A percentile compares a stretch with the other conserved stretches of the same genome.
These are phyloP conservation scores for Aphis craccivora DNA, from an alignment of 1,140 invertebrate genomes.

Conservation along the genomic window DNA sequence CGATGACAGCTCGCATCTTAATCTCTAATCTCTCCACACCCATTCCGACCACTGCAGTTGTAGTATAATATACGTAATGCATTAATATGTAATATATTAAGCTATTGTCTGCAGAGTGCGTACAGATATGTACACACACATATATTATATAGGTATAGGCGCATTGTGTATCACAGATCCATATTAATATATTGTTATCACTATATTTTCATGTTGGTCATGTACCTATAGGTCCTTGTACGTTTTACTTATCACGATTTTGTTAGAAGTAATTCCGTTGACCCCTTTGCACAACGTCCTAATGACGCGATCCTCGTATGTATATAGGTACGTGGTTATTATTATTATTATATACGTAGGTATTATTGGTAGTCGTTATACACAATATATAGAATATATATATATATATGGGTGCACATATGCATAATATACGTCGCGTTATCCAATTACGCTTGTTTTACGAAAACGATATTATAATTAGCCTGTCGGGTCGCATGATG, in stretches of 20 bases:
- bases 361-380: not conserved
- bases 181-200: not conserved
- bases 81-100: too few species aligned
- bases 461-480: slow-evolving; percentile 40
- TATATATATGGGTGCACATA: not conserved
- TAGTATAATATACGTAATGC: not conserved
- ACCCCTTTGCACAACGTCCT: not conserved
- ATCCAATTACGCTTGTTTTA: not conserved
- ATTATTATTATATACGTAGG: not conserved
- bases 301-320: not conserved
- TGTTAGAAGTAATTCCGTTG: not conserved
- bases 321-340: not conserved
- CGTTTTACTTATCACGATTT: not conserved
- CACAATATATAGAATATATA: not conserved
- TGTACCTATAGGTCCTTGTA: not conserved
- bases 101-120: not conserved
- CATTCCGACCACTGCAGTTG: not conserved
- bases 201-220: not conserved
- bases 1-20: not conserved
- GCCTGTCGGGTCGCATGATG: not conserved
- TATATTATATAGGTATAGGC: not conserved
- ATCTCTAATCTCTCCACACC: not conserved
- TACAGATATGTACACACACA: not conserved
- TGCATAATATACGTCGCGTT: not conserved
- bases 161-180: not conserved